These are phyloP conservation scores for Oopsacas minuta DNA, from an alignment of 37 sponge, comb jelly and placozoan genomes.

Conservation along the genomic window DNA sequence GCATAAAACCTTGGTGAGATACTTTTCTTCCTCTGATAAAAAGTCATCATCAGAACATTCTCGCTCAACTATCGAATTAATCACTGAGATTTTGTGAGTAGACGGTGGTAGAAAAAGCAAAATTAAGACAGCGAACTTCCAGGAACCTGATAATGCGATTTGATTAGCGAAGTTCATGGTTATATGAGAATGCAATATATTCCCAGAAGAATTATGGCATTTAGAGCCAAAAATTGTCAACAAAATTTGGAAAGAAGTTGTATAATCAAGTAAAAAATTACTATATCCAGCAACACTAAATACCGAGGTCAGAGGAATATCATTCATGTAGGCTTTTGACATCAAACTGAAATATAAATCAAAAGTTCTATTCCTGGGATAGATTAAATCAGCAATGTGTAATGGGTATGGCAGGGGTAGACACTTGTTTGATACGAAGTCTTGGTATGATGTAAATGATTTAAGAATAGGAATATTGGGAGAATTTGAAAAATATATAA, in stretches of 20 bases:
- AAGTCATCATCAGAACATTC: not conserved
- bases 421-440: not conserved
- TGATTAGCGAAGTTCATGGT: not conserved
- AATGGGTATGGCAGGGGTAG: not conserved
- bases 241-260: not conserved
- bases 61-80: not conserved
- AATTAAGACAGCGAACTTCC: not conserved
- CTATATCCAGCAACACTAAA: not conserved
- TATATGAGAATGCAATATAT: not conserved
- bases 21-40: not conserved
- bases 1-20: not conserved
- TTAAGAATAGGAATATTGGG: not conserved
- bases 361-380: not conserved
- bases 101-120: not conserved
- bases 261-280: not conserved
- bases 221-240: not conserved
- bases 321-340: not conserved
- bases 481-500: not conserved
- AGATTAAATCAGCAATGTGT: not conserved
- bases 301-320: not conserved
- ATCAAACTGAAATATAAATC: not conserved
- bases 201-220: not conserved
- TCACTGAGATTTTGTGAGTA: not conserved
- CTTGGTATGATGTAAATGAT: not conserved
- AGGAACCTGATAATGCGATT: not conserved